phyloP scores from a whole-genome alignment of 2,113 vertebrate genomes.

The Elaphurus davidianus region DNA sequence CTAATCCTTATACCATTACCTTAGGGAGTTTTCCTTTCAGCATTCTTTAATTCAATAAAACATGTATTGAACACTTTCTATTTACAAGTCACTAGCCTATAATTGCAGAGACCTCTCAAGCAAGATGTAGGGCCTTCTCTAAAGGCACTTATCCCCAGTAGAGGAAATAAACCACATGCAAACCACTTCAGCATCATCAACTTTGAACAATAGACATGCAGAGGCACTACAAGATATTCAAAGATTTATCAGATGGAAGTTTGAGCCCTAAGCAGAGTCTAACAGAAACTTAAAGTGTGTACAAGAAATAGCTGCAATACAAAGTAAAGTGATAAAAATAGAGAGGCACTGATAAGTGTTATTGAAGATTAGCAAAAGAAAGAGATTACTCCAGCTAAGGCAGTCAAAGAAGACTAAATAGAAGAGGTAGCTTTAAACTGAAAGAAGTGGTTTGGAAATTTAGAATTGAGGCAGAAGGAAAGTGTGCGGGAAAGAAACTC shows the following conservation, averaged over 20 bases:
- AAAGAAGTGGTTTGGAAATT: neutral
- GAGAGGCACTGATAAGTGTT: neutral
- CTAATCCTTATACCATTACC: neutral
- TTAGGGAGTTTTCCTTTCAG: neutral
- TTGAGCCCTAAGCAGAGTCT: neutral
- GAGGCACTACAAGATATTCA: neutral
- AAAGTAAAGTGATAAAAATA: neutral
- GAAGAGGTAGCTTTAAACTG: neutral
- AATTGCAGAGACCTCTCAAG: neutral
- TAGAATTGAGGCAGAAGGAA: neutral
- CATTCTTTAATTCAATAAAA: neutral
- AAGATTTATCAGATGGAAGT: neutral
- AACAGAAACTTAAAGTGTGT: neutral
- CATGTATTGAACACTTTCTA: neutral
- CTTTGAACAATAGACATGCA: neutral
- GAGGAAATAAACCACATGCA: neutral
- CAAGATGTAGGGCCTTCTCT: neutral
- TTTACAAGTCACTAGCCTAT: neutral
- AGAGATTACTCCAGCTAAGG: neutral
- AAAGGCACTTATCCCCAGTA: neutral
- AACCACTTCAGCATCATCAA: neutral
- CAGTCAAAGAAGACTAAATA: neutral
- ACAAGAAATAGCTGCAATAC: neutral
- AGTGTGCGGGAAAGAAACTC: neutral
- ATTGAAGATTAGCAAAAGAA: conserved; percentile 5